Percentiles rank a stretch among this genome's conserved stretches.
These are phyloP conservation scores for Gnathonemus echidnorhynchus DNA, from an alignment of 2,113 vertebrate genomes.

Conservation along the genomic window DNA sequence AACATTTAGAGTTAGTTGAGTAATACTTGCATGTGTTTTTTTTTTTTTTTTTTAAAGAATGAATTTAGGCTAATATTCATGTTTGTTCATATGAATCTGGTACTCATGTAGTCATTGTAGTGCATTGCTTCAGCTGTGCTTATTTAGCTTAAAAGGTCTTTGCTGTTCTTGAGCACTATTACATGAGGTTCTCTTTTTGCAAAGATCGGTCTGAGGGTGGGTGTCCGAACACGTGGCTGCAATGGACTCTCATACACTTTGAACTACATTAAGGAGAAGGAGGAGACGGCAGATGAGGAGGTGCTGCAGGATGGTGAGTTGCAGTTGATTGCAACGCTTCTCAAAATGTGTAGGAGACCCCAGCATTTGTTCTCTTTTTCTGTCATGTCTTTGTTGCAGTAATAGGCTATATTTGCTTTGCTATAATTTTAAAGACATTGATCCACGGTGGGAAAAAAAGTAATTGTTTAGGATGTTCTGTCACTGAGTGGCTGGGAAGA, in stretches of 20 bases:
- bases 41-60: neutral
- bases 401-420: neutral
- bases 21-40: neutral
- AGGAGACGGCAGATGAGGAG: slow-evolving; percentile 82
- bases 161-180: neutral
- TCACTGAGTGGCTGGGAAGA: neutral
- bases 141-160: neutral
- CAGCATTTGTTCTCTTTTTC: neutral
- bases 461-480: neutral
- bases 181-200: neutral
- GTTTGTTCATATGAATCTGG: neutral
- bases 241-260: slow-evolving; percentile 93
- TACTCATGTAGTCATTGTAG: neutral
- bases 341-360: neutral
- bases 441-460: neutral
- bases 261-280: slow-evolving; percentile 83
- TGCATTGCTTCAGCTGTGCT: neutral
- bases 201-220: slow-evolving; percentile 88
- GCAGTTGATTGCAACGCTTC: neutral
- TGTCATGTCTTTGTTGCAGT: neutral
- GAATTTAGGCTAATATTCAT: neutral
- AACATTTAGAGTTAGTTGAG: neutral
- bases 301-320: slow-evolving; percentile 85
- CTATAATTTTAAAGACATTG: neutral
- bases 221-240: slow-evolving; percentile 90